phyloP scores from a whole-genome alignment of 2,113 vertebrate species.

The Tenrec ecaudatus region DNA sequence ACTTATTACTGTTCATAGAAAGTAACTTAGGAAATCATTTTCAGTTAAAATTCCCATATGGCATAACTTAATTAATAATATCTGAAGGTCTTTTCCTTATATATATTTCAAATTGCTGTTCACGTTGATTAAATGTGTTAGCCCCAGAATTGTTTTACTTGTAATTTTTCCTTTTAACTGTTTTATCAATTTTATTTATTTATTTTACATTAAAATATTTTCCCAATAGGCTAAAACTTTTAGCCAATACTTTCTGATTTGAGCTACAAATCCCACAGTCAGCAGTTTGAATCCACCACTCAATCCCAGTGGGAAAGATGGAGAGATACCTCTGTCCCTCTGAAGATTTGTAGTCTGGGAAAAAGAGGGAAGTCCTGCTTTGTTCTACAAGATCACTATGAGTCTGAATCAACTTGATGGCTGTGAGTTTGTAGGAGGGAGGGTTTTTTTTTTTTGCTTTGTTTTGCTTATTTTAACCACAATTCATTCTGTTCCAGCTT shows the following conservation, averaged over 20 bases:
- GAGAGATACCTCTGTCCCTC: too few species aligned
- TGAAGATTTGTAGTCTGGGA: too few species aligned
- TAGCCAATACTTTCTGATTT: not conserved
- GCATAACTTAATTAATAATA: not conserved
- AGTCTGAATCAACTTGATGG: too few species aligned
- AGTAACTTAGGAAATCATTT: not conserved
- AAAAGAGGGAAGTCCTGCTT: too few species aligned
- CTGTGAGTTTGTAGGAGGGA: too few species aligned
- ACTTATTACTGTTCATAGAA: not conserved
- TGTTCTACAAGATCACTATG: too few species aligned
- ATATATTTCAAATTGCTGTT: not conserved
- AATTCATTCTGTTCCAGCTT: not conserved
- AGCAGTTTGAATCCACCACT: too few species aligned
- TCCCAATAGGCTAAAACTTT: not conserved
- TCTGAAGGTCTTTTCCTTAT: not conserved
- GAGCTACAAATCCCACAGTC: not conserved
- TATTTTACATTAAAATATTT: not conserved
- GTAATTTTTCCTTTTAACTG: not conserved
- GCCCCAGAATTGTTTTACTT: not conserved
- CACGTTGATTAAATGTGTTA: not conserved
- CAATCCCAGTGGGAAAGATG: too few species aligned
- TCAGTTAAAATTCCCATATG: slow-evolving; percentile 43
- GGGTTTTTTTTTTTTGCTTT: too few species aligned
- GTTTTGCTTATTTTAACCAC: too few species aligned
- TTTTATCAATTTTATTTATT: not conserved